Evolutionary conservation across 1,140 invertebrate genomes (phyloP), one percentile per base, ranked within the genome.

Genomic region (Thereuonema tuberculata): DNA sequence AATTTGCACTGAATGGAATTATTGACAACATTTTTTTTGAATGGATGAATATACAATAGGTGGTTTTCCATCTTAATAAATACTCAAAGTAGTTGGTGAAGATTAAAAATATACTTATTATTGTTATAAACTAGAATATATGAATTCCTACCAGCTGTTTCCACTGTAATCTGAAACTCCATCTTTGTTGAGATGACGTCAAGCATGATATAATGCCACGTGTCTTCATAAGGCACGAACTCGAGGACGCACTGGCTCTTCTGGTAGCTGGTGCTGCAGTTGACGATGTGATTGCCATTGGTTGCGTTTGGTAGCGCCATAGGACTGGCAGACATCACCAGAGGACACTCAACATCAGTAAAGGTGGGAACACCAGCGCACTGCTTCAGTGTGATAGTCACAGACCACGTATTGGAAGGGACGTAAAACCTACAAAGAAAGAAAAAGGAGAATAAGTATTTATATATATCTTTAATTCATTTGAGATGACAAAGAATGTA

Each of bases 371-470:
- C 24, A 14, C 25, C 24, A 27, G 46, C 26, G 26, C 61, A 62
- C 1, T 59, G 31, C 1, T 53, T 62, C n/a, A 62, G 17, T 1
- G 28, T 29, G 14, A 62, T 24, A 14, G 12, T 62, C 9, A 28
- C 14, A 5, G 48, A 47, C 75, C 75, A 78, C 23, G 73, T 74
- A 61, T 74, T 74, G 29, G 72, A 72, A 49, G 76, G 71, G 64
- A 79, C 74, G 62, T 75, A 79, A 67, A 80, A 77, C 66, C 77
- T 79, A 57, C 49, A 63, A 65, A 58, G 9, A 67, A 50, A 61
- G 20, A 47, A 50, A 59, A 50, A 55, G n/a, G n/a, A n/a, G n/a
- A n/a, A n/a, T n/a, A n/a, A n/a, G n/a, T n/a, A n/a, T n/a, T 29
- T n/a, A n/a, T n/a, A n/a, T n/a, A n/a, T n/a, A n/a, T n/a, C 50